Evolutionary conservation across 2,113 vertebrate species (phyloP).

Genomic region (Podarcis muralis): DNA sequence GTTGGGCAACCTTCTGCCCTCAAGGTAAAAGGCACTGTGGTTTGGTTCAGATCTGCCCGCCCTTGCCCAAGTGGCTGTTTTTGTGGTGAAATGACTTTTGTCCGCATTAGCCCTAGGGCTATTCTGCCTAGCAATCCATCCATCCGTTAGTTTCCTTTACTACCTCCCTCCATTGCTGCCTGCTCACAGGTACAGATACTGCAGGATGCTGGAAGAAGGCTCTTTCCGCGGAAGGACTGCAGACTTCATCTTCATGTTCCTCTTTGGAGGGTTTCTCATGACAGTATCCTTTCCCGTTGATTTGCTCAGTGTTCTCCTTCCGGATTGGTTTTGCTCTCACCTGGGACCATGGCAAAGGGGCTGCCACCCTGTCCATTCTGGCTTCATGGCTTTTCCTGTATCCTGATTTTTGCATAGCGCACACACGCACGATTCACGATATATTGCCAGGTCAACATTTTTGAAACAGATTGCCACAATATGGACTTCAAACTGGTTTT

Average conservation of each 20-base stretch:
- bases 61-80: neutral
- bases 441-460: no score
- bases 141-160: slow-evolving; percentile 77
- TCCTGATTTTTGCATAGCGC: no score
- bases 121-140: neutral
- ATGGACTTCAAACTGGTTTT: no score
- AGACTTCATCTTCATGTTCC: slow-evolving; percentile 90
- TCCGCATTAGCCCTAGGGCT: fast-evolving
- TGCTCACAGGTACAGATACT: slow-evolving; percentile 84
- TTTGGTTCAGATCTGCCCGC: neutral
- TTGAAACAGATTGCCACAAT: no score
- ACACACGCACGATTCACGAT: no score
- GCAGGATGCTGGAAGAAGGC: slow-evolving; percentile 88
- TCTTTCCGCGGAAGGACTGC: slow-evolving; percentile 87
- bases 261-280: slow-evolving; percentile 87
- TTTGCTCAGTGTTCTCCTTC: neutral
- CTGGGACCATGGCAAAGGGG: neutral
- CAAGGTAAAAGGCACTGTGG: neutral
- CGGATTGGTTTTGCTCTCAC: neutral
- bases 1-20: neutral
- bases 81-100: neutral
- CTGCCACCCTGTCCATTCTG: no score
- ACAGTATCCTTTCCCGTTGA: slow-evolving; percentile 83
- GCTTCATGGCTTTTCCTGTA: no score
- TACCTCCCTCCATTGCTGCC: slow-evolving; percentile 52